Base-by-base conservation (phyloP, 1,140 invertebrate species). In the Lasioglossum albipes region DNA sequence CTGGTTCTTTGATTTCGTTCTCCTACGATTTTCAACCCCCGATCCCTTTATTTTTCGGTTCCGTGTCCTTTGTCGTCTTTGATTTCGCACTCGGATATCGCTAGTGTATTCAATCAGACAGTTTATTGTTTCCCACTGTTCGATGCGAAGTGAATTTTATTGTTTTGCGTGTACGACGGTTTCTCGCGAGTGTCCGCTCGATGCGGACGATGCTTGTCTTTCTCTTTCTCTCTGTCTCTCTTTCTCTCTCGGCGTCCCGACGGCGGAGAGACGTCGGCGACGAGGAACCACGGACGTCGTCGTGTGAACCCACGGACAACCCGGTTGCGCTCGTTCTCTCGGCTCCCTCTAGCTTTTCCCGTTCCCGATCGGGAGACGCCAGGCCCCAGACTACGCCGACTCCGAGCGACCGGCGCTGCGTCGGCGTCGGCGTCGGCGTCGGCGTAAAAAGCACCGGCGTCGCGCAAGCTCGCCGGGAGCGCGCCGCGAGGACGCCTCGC, bases 341-440 rank as follows among this genome's bases (percentile, higher is more conserved):
- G 42, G 41, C 57, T 86, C 72, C 77, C 71, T 73, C 74, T 79
- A 77, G 75, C 66, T 86, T 54, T 49, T 85, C 75, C 84, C 86
- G 87, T 87, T 89, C 89, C 88, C 88, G 84, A 79, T 86, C 86
- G 86, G 84, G 86, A n/a, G 86, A 89, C 88, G 79, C 76, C 85
- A 85, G 84, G 78, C 77, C 81, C 85, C 89, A 87, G 88, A 91
- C 89, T 92, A 91, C 90, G 87, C 91, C 91, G 91, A 92, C 88
- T 87, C 91, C 80, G 84, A 87, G 79, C 54, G 74, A 67, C 75
- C 70, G 78, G 75, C 83, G 79, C 84, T 86, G 87, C 87, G 82
- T 83, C 81, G 72, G 75, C 84, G 77, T 76, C 68, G 87, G 66
- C 54, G 52, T 20, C 52, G 52, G 52, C 80, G 83, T 84, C 90